Percentiles rank a stretch among this genome's conserved stretches.
Conservation (phyloP, 2,113 vertebrate genomes). For the Aphelocoma coerulescens region DNA sequence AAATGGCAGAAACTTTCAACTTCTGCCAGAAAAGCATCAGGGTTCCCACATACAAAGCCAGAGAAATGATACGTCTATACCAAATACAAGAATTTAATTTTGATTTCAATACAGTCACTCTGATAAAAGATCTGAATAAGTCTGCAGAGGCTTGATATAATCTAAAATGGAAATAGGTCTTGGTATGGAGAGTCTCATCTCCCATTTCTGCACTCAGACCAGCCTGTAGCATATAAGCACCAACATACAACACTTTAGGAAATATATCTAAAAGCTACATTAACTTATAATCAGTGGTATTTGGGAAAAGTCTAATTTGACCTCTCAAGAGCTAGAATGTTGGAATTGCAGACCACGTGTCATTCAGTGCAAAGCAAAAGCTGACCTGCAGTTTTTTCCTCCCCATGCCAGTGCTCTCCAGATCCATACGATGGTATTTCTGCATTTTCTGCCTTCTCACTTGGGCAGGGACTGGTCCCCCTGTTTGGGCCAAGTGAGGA, state of each 20-base stretch:
- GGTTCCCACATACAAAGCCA: not conserved
- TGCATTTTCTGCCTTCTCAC: not conserved
- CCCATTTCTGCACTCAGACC: not conserved
- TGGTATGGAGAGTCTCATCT: not conserved
- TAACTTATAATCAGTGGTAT: not conserved
- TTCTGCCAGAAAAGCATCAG: conserved; percentile 44
- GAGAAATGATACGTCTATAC: not conserved
- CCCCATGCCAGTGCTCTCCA: not conserved
- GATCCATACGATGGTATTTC: not conserved
- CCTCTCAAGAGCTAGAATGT: not conserved
- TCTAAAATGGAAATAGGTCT: not conserved
- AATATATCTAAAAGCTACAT: not conserved
- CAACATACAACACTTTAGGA: not conserved
- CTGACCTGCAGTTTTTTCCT: not conserved
- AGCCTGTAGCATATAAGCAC: not conserved
- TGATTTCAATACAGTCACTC: not conserved
- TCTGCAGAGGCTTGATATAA: not conserved
- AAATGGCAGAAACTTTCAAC: conserved; percentile 38
- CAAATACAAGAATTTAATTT: not conserved
- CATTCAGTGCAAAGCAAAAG: not conserved
- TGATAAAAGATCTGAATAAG: not conserved
- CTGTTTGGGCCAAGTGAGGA: not conserved
- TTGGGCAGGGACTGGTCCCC: not conserved
- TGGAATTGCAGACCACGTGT: not conserved
- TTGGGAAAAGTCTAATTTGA: not conserved